These are phyloP conservation scores for Bostrychus sinensis DNA, from an alignment of 2,113 vertebrate species.

Conservation along the genomic window DNA sequence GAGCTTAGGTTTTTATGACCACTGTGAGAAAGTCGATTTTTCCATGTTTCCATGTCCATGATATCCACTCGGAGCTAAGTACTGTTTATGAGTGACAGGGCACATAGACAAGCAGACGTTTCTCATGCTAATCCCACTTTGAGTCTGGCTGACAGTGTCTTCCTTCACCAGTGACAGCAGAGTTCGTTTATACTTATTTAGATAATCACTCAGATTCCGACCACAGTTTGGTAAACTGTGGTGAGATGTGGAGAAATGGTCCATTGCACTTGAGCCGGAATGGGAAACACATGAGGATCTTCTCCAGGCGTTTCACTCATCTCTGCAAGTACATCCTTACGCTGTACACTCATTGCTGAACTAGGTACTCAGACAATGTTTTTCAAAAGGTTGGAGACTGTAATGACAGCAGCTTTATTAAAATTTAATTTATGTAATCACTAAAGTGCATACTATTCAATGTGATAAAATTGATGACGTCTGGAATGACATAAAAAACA, in stretches of 20 bases:
- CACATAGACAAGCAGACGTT: background rate
- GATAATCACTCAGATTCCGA: conserved; percentile 58
- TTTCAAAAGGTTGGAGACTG: no score
- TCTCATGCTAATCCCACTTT: conserved; percentile 6
- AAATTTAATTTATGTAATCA: no score
- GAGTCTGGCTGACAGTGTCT: conserved; percentile 11
- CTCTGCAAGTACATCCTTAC: conserved; percentile 9
- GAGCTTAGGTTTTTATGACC: background rate
- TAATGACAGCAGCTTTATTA: no score
- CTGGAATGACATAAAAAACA: no score
- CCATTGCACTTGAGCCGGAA: conserved; percentile 68
- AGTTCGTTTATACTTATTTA: conserved; percentile 49
- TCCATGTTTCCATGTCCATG: background rate
- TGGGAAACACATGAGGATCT: conserved; percentile 68
- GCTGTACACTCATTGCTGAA: background rate
- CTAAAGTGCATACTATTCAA: no score
- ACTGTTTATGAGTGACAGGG: background rate
- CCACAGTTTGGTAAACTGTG: conserved; percentile 71
- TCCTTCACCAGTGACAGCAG: conserved; percentile 25
- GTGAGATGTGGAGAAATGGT: conserved; percentile 57
- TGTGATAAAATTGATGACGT: no score
- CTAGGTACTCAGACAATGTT: no score
- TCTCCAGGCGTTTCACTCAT: conserved; percentile 57
- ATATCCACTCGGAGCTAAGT: background rate
- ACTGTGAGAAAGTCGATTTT: background rate